Conservation (phyloP, 2,113 vertebrate species). For the Mystacornis crossleyi region DNA sequence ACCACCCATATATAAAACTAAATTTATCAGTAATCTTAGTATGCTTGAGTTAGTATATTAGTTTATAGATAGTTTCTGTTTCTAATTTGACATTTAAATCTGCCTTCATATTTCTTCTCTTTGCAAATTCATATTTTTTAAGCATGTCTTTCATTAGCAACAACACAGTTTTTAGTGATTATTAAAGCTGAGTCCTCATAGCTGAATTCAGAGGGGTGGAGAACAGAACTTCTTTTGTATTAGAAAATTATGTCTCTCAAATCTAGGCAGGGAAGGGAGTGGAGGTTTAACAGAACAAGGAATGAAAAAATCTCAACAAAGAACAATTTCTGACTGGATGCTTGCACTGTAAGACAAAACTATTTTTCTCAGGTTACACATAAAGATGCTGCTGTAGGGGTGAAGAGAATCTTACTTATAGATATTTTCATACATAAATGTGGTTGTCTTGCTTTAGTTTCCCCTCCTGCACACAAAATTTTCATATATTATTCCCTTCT, state of each 20-base stretch:
- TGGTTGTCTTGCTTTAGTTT: not conserved
- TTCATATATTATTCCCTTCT: not conserved
- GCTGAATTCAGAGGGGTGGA: not conserved
- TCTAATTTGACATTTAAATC: not conserved
- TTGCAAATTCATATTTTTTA: not conserved
- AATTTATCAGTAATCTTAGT: not conserved
- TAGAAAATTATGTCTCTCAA: not conserved
- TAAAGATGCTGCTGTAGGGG: not conserved
- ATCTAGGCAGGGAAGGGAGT: not conserved
- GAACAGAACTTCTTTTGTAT: not conserved
- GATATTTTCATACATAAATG: not conserved
- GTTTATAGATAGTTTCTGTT: not conserved
- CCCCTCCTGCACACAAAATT: not conserved
- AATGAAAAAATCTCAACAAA: not conserved
- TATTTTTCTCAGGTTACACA: not conserved
- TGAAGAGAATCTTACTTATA: not conserved
- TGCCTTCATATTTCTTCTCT: not conserved
- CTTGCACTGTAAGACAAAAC: not conserved
- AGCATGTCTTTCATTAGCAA: not conserved
- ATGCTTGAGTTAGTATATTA: not conserved
- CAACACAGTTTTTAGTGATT: not conserved
- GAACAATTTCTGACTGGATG: not conserved
- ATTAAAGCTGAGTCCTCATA: not conserved
- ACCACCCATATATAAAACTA: not conserved
- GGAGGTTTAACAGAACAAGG: not conserved